Evolutionary conservation across 2,888 invertebrate genomes (phyloP), one percentile per base, ranked within the genome.

Genomic region (Drosophila monieri): DNA sequence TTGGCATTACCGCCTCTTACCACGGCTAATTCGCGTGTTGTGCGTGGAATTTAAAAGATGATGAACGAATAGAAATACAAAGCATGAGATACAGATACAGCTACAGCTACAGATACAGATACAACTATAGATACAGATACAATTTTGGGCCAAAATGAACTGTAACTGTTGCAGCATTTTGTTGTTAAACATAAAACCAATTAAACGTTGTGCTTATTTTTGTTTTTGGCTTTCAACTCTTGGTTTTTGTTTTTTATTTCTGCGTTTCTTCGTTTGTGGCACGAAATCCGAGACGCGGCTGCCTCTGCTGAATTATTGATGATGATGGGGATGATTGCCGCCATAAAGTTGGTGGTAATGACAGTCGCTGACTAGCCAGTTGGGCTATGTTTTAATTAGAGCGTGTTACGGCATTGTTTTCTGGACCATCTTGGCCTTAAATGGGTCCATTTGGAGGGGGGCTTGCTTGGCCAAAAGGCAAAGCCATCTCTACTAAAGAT

Each of bases 311-410:
- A 72, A 72, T 72, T 67, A 72, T 72, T 72, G 72, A 72, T 72
- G 72, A 59, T 73, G 35, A 44, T 58, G 58, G 14, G 10, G 54
- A 30, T 23, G 43, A 30, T 18, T n/a, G 35, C 6, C n/a, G n/a
- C 32, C 32, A 35, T 35, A n/a, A 14, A 35, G 35, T 35, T 35
- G 35, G n/a, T 35, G 35, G 39, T 18, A 35, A 27, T 25, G 51
- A 41, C 27, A 10, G 46, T 23, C 51, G 30, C 47, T 27, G 21
- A 5, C 27, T 27, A 12, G 25, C 23, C 21, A 5, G 23, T 41
- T 61, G 75, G 70, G 70, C 74, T 73, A 73, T 69, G 73, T 69
- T 69, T 69, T 73, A 73, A 73, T 71, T 71, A 71, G 70, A 71
- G 70, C 73, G 48, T 57, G 53, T 41, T 71, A 44, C 52, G 53